phyloP scores from a whole-genome alignment of 2,113 vertebrate species.

The Mastomys coucha region DNA sequence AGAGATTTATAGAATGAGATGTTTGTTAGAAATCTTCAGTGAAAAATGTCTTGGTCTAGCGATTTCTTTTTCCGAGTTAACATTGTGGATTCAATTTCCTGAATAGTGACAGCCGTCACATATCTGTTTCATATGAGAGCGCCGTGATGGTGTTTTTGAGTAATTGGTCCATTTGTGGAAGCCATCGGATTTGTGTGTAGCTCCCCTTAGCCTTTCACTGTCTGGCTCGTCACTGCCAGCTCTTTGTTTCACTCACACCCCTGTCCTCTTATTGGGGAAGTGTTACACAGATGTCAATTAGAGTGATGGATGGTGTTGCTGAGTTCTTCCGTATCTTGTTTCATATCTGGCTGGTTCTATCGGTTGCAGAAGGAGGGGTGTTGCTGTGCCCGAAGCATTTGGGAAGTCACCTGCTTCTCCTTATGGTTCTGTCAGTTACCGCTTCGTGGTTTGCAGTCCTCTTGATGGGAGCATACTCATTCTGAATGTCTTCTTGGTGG shows the following conservation, averaged over 20 bases:
- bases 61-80: background rate
- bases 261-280: background rate
- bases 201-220: background rate
- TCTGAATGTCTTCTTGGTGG: background rate
- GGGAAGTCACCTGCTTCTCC: background rate
- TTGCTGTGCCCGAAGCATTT: background rate
- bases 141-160: background rate
- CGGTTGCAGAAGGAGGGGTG: background rate
- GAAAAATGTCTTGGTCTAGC: background rate
- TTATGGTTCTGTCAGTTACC: background rate
- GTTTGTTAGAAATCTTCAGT: background rate
- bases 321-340: background rate
- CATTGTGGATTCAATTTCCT: background rate
- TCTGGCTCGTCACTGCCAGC: background rate
- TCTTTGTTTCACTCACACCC: background rate
- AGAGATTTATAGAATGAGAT: conserved; percentile 18
- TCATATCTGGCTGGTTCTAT: background rate
- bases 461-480: background rate
- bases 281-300: background rate
- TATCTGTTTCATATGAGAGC: background rate
- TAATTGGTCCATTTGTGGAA: background rate
- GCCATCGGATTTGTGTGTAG: background rate
- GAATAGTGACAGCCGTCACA: background rate
- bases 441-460: background rate
- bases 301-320: background rate